Conservation (phyloP, 2,888 invertebrate genomes). For the Caenorhabditis afra region DNA sequence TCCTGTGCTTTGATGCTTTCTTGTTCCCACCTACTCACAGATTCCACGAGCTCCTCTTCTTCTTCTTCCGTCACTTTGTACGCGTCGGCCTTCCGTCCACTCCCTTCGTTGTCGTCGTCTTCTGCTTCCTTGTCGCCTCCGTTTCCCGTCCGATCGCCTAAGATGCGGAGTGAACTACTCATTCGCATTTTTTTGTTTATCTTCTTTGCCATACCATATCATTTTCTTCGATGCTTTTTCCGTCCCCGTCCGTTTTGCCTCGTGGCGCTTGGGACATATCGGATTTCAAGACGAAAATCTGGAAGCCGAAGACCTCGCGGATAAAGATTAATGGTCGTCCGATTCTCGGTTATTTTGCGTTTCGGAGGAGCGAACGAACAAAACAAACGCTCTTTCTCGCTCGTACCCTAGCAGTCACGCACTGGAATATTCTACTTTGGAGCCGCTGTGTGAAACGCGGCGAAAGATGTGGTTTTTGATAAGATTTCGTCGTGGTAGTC, state of each 20-base stretch:
- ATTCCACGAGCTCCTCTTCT: constrained; percentile 1
- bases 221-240: background rate
- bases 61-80: constrained; percentile 2
- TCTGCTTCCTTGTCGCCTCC: background rate
- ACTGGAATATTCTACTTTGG: constrained; percentile 18
- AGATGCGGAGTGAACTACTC: too few species aligned
- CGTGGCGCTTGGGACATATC: constrained; percentile 6
- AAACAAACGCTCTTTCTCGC: constrained; percentile 2
- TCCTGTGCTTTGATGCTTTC: constrained; percentile 5
- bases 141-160: background rate
- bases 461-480: constrained; percentile 20
- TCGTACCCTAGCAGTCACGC: background rate
- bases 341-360: background rate
- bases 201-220: constrained; percentile 2
- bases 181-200: too few species aligned
- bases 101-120: background rate
- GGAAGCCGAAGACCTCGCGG: background rate
- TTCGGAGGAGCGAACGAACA: background rate
- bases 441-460: background rate
- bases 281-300: constrained; percentile 13
- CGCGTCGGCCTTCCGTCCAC: background rate
- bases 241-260: too few species aligned
- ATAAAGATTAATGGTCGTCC: constrained; percentile 16
- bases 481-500: constrained; percentile 11
- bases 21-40: background rate